Evolutionary conservation across 2,888 invertebrate species (phyloP), one percentile per base, ranked within the genome.

Genomic region (Cosmopolites sordidus): DNA sequence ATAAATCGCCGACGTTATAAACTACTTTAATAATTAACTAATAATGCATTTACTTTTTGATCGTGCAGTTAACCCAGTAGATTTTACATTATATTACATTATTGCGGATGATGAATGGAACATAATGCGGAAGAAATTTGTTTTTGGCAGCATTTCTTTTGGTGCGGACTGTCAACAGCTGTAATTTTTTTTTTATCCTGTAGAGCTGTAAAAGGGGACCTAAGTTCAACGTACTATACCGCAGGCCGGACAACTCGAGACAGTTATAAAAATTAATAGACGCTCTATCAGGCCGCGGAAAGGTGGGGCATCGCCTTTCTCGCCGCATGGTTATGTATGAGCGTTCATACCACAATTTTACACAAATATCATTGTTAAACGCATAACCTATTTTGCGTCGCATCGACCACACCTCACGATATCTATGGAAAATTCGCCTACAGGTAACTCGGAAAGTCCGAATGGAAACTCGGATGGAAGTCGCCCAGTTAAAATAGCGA

Each of bases 181-280:
- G 22, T 22, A 22, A 22, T 22, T 51, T 40, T 17, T 18, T 38
- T 51, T 45, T 45, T 40, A 44, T 51, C 51, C 45, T 11, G 40
- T 17, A 33, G 40, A 41, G 15, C 43, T 15, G 45, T 38, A 45
- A 51, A 51, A 51, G 45, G 44, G 44, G 39, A 50, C 44, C 44
- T 44, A 51, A 51, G 51, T 51, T 51, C 51, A 51, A 51, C 45
- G 51, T 51, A 51, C 50, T 27, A 43, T 33, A 50, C 49, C 38
- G 38, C 38, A 37, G 43, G 43, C 51, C 45, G 51, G 51, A 45
- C 41, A 45, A 42, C 58, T 56, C 54, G 43, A 55, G 60, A 61
- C 61, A 61, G 60, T 61, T 61, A 61, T 60, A 61, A 61, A 61
- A 61, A 61, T 58, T 60, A 61, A 61, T 61, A 60, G 58, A 60